phyloP scores from a whole-genome alignment of 2,113 vertebrate species.

The Onychostruthus taczanowskii region DNA sequence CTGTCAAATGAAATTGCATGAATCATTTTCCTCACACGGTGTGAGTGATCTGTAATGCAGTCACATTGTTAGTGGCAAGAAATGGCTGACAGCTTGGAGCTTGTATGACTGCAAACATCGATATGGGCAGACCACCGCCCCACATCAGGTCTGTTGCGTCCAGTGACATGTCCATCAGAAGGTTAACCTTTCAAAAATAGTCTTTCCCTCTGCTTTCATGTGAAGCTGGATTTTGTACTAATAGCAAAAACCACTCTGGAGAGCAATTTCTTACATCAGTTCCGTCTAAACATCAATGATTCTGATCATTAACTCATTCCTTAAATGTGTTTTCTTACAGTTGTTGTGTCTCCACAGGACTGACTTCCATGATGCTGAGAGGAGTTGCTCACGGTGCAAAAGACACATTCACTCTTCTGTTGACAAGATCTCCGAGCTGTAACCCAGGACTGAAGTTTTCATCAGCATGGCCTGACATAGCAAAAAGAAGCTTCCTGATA shows the following conservation, averaged over 20 bases:
- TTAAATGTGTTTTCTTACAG: conserved; percentile 2
- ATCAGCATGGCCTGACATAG: neutral
- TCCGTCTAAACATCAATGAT: neutral
- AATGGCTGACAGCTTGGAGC: neutral
- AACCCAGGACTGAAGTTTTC: neutral
- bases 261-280: neutral
- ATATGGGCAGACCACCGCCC: neutral
- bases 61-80: neutral
- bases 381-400: neutral
- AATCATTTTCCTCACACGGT: neutral
- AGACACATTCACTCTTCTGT: neutral
- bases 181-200: neutral
- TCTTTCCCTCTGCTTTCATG: neutral
- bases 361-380: neutral
- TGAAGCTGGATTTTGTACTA: neutral
- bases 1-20: neutral
- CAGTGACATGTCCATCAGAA: neutral
- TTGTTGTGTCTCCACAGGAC: neutral
- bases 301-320: neutral
- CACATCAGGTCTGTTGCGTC: neutral
- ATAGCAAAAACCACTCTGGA: neutral
- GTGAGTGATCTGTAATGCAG: neutral
- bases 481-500: neutral
- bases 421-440: neutral
- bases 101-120: neutral